A percentile compares a stretch with the other conserved stretches of the same genome.
Evolutionary conservation across 2,888 invertebrate genomes (phyloP).

Genomic region (Drosophila macrospina): DNA sequence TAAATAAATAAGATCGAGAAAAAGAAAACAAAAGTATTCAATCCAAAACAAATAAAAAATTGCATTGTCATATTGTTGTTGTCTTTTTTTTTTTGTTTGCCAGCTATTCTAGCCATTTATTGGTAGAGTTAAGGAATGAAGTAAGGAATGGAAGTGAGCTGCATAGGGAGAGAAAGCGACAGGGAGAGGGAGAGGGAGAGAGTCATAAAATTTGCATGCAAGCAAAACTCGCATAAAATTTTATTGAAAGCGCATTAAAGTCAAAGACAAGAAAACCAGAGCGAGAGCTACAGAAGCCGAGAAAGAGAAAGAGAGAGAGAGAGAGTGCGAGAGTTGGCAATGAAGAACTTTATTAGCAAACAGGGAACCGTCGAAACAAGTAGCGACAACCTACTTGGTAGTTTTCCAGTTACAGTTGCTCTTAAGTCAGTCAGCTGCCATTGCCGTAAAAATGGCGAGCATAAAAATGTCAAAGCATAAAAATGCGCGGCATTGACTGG

Average conservation of each 20-base stretch:
- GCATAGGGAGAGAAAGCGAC: no score
- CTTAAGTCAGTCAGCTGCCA: constrained; percentile 77
- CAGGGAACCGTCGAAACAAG: constrained; percentile 60
- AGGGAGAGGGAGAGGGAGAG: no score
- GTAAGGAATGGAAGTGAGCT: no score
- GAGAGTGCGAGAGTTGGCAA: constrained; percentile 24
- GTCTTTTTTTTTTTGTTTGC: constrained; percentile 40
- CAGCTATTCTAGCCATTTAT: constrained; percentile 31
- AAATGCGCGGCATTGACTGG: constrained; percentile 57
- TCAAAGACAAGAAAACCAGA: constrained; percentile 72
- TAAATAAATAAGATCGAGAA: constrained; percentile 23
- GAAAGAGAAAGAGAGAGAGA: no score
- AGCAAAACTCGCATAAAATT: constrained; percentile 78
- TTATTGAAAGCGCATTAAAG: constrained; percentile 79
- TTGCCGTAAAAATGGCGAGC: constrained; percentile 71
- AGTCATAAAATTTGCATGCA: constrained; percentile 75
- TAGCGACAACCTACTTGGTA: constrained; percentile 25
- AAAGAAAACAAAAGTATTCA: constrained; percentile 24
- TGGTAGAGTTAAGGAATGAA: constrained; percentile 5
- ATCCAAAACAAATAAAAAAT: constrained; percentile 48
- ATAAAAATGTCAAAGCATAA: constrained; percentile 75
- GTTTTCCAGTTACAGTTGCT: constrained; percentile 57
- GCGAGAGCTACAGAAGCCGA: no score
- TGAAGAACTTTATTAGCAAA: constrained; percentile 78
- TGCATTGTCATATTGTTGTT: constrained; percentile 58